Evolutionary conservation across 2,797 vertebrate species (phyloP).

Genomic region (Enoplosus armatus): DNA sequence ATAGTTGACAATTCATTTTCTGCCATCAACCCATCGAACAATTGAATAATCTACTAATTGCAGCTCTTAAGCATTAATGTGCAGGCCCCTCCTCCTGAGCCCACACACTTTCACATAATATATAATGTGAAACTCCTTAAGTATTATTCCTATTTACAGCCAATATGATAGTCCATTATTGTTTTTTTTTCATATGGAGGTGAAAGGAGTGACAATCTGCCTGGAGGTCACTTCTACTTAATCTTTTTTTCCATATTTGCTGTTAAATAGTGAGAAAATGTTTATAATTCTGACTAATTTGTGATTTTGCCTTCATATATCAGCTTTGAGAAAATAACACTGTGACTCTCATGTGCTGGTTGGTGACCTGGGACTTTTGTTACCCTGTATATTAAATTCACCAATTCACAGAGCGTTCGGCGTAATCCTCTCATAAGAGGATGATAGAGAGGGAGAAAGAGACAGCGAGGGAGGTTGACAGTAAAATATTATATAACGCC

Average conservation of each 20-base stretch:
- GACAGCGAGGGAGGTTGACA: slow-evolving; percentile 48
- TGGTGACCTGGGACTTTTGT: slow-evolving; percentile 59
- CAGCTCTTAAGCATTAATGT: neutral
- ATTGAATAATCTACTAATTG: neutral
- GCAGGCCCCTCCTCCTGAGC: neutral
- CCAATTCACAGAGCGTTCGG: slow-evolving; percentile 73
- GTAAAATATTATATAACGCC: slow-evolving; percentile 79
- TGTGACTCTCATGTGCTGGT: slow-evolving; percentile 11
- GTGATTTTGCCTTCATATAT: slow-evolving; percentile 8
- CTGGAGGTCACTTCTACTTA: neutral
- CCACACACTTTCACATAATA: neutral
- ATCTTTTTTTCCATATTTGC: neutral
- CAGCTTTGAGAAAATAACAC: neutral
- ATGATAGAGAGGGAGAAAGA: slow-evolving; percentile 69
- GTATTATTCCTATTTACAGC: neutral
- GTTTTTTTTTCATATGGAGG: neutral
- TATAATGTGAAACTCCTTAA: neutral
- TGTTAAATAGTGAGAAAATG: neutral
- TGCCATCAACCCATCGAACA: neutral
- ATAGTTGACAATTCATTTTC: neutral
- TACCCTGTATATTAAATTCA: slow-evolving; percentile 76
- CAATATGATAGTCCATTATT: neutral
- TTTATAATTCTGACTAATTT: neutral
- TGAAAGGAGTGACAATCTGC: neutral
- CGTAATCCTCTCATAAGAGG: slow-evolving; percentile 84